Conservation (phyloP, 1,140 invertebrate genomes). For the Drepana arcuata region DNA sequence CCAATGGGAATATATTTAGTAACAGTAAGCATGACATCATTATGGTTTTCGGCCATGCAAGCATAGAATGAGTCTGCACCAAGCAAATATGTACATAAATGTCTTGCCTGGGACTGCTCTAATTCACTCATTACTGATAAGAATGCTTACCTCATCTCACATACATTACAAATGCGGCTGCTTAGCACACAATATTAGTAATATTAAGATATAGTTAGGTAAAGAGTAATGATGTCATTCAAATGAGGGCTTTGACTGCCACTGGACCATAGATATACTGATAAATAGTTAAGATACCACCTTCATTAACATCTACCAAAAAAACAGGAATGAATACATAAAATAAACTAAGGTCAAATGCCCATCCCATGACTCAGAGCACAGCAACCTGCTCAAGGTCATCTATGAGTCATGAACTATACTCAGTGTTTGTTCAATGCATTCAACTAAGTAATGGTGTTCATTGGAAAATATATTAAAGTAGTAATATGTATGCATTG, state of each 20-base stretch:
- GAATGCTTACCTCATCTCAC: too few species aligned
- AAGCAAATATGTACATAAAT: too few species aligned
- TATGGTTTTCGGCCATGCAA: too few species aligned
- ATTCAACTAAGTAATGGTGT: neutral
- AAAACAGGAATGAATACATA: neutral
- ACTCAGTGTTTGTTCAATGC: neutral
- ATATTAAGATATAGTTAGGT: neutral
- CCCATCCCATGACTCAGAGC: conserved; percentile 24
- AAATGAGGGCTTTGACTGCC: neutral
- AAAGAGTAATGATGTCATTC: neutral
- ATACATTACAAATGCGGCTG: neutral
- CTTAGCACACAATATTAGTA: neutral
- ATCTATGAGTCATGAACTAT: conserved; percentile 18
- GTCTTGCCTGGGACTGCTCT: too few species aligned
- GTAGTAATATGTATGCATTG: too few species aligned
- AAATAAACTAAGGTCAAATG: conserved; percentile 22
- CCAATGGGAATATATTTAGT: too few species aligned
- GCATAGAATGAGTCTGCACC: too few species aligned
- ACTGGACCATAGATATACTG: neutral
- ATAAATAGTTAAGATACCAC: neutral
- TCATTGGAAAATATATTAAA: neutral
- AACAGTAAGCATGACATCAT: too few species aligned
- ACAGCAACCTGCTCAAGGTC: conserved; percentile 21
- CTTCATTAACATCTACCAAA: neutral
- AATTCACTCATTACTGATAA: too few species aligned